phyloP scores from a whole-genome alignment of 2,113 vertebrate genomes.

The Channa maculata region DNA sequence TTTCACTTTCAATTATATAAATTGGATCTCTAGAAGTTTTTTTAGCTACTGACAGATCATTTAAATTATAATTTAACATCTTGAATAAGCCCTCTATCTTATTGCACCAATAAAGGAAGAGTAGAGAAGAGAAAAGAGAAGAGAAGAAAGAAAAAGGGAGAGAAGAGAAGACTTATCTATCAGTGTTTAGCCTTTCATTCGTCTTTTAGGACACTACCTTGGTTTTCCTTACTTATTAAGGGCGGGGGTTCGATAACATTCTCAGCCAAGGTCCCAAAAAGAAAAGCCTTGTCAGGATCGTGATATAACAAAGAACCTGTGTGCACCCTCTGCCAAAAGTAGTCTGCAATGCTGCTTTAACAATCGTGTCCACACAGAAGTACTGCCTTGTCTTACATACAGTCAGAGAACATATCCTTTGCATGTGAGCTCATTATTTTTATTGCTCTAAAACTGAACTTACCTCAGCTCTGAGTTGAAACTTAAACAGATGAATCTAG shows the following conservation, averaged over 20 bases:
- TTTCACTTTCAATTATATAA: conserved; percentile 53
- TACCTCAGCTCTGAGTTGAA: neutral
- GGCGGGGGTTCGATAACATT: conserved; percentile 20
- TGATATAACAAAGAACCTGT: conserved; percentile 48
- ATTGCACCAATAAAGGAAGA: conserved; percentile 6
- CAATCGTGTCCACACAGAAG: conserved; percentile 31
- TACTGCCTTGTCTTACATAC: conserved; percentile 6
- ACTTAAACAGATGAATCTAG: conserved; percentile 13
- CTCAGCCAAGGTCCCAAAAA: conserved; percentile 37
- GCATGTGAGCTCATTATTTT: conserved; percentile 41
- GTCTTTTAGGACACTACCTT: conserved; percentile 47
- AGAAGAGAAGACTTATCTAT: conserved; percentile 22
- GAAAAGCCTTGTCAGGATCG: conserved; percentile 48
- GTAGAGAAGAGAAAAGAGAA: conserved; percentile 2
- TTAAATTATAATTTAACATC: conserved; percentile 49
- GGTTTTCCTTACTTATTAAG: conserved; percentile 39
- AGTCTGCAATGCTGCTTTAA: conserved; percentile 43
- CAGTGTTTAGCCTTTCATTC: conserved; percentile 20
- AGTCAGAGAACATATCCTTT: conserved; percentile 26
- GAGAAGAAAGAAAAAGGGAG: neutral
- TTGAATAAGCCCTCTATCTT: conserved; percentile 23
- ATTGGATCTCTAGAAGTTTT: conserved; percentile 33
- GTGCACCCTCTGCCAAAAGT: conserved; percentile 33
- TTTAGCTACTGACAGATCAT: conserved; percentile 30
- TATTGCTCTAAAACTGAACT: conserved; percentile 23